A percentile compares a stretch with the other conserved stretches of the same genome.
Evolutionary conservation across 2,797 vertebrate genomes (phyloP).

Genomic region (Oryzias sinensis): DNA sequence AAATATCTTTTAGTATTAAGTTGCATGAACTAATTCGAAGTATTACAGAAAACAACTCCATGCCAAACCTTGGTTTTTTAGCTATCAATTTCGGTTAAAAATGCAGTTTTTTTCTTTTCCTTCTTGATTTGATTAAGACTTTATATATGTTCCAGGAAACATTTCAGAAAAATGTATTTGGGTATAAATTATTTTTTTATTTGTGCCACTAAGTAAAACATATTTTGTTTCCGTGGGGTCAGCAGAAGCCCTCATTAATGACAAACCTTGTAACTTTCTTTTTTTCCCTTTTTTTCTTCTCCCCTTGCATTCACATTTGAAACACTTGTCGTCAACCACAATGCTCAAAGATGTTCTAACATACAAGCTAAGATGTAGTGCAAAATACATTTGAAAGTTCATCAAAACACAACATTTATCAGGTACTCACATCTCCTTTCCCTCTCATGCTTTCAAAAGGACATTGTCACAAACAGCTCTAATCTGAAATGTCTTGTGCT

Average conservation of each 20-base stretch:
- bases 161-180: too few relatives aligned
- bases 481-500: slow-evolving; percentile 78
- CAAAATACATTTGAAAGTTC: slow-evolving; percentile 39
- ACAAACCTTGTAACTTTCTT: not conserved
- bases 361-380: slow-evolving; percentile 40
- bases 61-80: not conserved
- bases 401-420: slow-evolving; percentile 44
- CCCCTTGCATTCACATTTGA: slow-evolving; percentile 2
- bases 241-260: too few relatives aligned
- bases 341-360: slow-evolving; percentile 24
- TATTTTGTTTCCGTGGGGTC: too few relatives aligned
- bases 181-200: too few relatives aligned
- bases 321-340: slow-evolving; percentile 9
- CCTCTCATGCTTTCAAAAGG: slow-evolving; percentile 55
- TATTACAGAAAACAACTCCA: not conserved
- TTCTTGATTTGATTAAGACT: too few relatives aligned
- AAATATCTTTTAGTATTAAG: not conserved
- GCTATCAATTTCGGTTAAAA: too few relatives aligned
- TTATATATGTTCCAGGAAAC: too few relatives aligned
- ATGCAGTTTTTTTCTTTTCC: too few relatives aligned
- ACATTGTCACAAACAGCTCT: slow-evolving; percentile 77
- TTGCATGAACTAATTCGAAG: not conserved
- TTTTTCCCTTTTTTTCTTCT: slow-evolving; percentile 3
- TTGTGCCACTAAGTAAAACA: too few relatives aligned
- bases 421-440: slow-evolving; percentile 30